These are phyloP conservation scores for Nicator chloris DNA, from an alignment of 2,113 vertebrate genomes.

Conservation along the genomic window DNA sequence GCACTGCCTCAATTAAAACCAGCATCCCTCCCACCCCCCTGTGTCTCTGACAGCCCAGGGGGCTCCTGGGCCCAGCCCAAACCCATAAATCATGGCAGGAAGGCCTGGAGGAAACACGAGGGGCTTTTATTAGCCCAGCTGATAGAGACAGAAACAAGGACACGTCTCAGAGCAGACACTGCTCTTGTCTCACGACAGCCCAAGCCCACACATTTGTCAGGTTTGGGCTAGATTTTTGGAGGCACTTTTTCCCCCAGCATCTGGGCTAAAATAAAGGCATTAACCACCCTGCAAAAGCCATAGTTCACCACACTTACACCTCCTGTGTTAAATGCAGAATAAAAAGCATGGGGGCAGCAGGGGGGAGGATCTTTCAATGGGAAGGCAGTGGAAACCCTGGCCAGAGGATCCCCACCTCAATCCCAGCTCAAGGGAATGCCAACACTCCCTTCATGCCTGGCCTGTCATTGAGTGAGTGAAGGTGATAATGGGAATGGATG, in stretches of 20 bases:
- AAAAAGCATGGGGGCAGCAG: fast-evolving
- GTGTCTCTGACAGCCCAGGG: neutral
- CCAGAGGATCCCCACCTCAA: fast-evolving
- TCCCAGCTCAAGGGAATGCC: neutral
- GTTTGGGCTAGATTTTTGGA: neutral
- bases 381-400: neutral
- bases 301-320: neutral
- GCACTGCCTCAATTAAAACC: neutral
- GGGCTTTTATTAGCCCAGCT: neutral
- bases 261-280: neutral
- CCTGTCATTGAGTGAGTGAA: neutral
- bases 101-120: neutral
- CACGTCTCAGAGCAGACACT: neutral
- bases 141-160: neutral
- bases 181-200: neutral
- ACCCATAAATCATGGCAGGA: neutral
- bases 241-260: neutral
- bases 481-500: neutral
- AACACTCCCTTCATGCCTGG: neutral
- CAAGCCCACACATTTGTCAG: neutral
- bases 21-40: neutral
- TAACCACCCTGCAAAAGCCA: neutral
- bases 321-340: neutral
- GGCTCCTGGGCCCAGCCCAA: neutral
- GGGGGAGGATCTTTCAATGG: neutral